Evolutionary conservation across 2,113 vertebrate genomes (phyloP), one percentile per base, ranked within the genome.

Genomic region (Pelobates fuscus): DNA sequence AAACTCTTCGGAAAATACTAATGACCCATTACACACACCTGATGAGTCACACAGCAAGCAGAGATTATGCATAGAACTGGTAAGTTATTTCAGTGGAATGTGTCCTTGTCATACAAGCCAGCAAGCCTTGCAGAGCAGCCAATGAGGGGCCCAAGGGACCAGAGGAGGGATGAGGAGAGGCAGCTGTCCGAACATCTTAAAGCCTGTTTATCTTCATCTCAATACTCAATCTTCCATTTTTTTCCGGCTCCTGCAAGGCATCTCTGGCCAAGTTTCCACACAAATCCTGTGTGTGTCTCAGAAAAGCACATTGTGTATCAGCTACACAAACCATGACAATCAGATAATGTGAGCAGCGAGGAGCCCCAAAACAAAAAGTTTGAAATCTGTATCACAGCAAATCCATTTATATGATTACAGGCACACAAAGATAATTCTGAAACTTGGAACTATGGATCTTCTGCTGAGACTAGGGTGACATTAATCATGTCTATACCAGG

Each of bases 21-120:
- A n/a, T n/a, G n/a, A n/a, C n/a, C n/a, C n/a, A n/a, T n/a, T n/a
- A n/a, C n/a, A n/a, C n/a, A n/a, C n/a, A 37, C 32, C 30, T 23
- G 20, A 24, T 74, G 52, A 65, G 61, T 74, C 71, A 74, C 71
- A 66, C 29, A 57, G 71, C 26, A 71, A 71, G 70, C 70, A 49
- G 20, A 32, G 0, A 37, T 27, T 20, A 54, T 71, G 44, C 0
- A 0, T 3, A 11, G 27, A 5, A 71, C n/a, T n/a, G 30, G 25
- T 27, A 1, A 37, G 43, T 15, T 8, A 6, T 20, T 3, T 8
- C 57, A n/a, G 14, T 30, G 71, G 71, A 67, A 67, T 67, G 61
- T 65, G 63, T 75, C 63, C 62, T 41, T 59, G 71, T 75, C 71
- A 67, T 62, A 52, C 27, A 57, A 2, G 18, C 17, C 49, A 37